Percentiles rank a stretch among this genome's conserved stretches.
Evolutionary conservation across 2,888 invertebrate species (phyloP).

Genomic region (Alentia gelatinosa): DNA sequence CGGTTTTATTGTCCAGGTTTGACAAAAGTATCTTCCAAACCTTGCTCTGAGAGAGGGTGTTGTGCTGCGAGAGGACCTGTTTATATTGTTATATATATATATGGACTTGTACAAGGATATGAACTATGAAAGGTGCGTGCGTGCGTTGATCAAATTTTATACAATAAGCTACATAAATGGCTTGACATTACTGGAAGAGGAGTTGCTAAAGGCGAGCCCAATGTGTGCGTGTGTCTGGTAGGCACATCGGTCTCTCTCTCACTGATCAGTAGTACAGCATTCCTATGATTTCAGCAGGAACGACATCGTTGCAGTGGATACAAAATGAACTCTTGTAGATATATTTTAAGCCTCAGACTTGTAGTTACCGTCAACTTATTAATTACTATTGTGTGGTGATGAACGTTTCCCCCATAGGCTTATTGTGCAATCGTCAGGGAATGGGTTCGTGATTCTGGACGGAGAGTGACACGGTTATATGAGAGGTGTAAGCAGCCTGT

Average conservation of each 20-base stretch:
- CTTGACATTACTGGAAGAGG: background rate
- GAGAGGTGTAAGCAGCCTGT: too few species aligned
- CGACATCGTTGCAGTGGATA: background rate
- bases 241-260: background rate
- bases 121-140: conserved; percentile 7
- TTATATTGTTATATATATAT: conserved; percentile 47
- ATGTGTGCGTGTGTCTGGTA: background rate
- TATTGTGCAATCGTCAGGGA: background rate
- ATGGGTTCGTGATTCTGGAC: too few species aligned
- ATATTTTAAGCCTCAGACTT: conserved; percentile 27
- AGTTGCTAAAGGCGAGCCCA: background rate
- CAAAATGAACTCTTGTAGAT: conserved; percentile 33
- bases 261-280: background rate
- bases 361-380: conserved; percentile 22
- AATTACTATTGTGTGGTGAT: conserved; percentile 23
- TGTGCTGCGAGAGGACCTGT: conserved; percentile 34
- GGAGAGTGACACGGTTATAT: too few species aligned
- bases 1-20: background rate
- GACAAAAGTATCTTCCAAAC: conserved; percentile 32
- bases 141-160: background rate
- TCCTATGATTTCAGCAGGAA: background rate
- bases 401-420: background rate
- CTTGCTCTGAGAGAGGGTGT: conserved; percentile 23
- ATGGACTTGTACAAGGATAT: background rate
- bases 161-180: background rate